phyloP scores from a whole-genome alignment of 2,888 invertebrate species.

The Tetropium fuscum region DNA sequence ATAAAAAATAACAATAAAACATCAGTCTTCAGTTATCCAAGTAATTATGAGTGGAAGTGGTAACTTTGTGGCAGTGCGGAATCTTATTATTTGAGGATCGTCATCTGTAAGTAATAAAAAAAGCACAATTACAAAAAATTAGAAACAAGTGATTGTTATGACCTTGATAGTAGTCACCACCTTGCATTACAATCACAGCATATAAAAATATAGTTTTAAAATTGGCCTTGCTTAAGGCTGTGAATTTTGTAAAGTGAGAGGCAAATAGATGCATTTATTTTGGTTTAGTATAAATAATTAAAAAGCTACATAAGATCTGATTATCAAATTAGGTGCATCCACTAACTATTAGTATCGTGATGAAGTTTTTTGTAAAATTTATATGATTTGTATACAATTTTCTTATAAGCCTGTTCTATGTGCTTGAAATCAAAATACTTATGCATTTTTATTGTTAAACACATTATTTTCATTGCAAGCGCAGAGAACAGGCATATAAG shows the following conservation, averaged over 20 bases:
- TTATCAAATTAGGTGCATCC: too few relatives aligned
- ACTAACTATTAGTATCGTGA: too few relatives aligned
- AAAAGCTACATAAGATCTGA: too few relatives aligned
- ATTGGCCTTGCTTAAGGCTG: slow-evolving; percentile 37
- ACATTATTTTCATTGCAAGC: too few relatives aligned
- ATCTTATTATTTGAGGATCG: slow-evolving; percentile 44
- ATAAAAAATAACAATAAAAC: slow-evolving; percentile 64
- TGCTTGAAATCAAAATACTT: too few relatives aligned
- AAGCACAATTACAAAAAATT: slow-evolving; percentile 34
- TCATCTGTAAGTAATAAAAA: slow-evolving; percentile 56
- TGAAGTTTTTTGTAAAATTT: too few relatives aligned
- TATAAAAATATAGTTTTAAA: slow-evolving; percentile 25
- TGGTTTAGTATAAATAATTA: slow-evolving; percentile 32
- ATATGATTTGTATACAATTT: too few relatives aligned
- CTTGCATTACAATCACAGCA: slow-evolving; percentile 43
- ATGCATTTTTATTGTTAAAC: too few relatives aligned
- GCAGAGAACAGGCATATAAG: too few relatives aligned
- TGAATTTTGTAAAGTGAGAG: slow-evolving; percentile 28
- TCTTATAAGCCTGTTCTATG: too few relatives aligned
- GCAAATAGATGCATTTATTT: too few relatives aligned
- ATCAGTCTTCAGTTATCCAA: slow-evolving; percentile 66
- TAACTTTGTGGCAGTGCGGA: slow-evolving; percentile 66
- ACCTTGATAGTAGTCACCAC: slow-evolving; percentile 48
- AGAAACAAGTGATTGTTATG: slow-evolving; percentile 46
- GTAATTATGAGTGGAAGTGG: slow-evolving; percentile 60